Conservation (phyloP, 2,113 vertebrate species). For the Osmerus mordax region DNA sequence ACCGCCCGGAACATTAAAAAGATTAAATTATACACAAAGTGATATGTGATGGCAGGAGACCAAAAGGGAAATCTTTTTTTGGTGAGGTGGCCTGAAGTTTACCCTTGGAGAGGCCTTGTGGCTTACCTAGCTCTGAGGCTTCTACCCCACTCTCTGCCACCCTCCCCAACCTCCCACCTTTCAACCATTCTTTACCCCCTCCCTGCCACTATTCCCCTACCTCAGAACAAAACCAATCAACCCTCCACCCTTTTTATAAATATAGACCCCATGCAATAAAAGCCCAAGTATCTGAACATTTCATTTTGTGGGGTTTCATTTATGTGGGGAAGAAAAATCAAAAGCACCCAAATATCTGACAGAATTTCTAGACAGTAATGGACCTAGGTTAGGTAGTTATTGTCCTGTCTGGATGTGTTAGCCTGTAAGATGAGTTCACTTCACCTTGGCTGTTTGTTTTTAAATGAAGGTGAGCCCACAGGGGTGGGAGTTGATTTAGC, state of each 20-base stretch:
- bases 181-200: background rate
- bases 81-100: constrained; percentile 12
- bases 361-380: no score
- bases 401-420: no score
- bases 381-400: no score
- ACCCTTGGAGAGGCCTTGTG: constrained; percentile 25
- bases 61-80: constrained; percentile 36
- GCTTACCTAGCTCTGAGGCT: constrained; percentile 2
- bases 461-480: no score
- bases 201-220: background rate
- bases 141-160: constrained; percentile 10
- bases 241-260: no score
- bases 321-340: no score
- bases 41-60: constrained; percentile 58
- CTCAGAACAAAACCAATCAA: background rate
- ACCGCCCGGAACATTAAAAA: constrained; percentile 59
- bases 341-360: no score
- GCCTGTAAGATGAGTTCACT: background rate
- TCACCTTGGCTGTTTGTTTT: no score
- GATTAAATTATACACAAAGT: constrained; percentile 62
- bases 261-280: no score
- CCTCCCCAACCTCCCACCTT: background rate
- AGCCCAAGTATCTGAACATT: no score
- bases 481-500: no score
- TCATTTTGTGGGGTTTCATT: no score